Conservation (phyloP, 1,140 invertebrate genomes). For the Steinernema khuongi region DNA sequence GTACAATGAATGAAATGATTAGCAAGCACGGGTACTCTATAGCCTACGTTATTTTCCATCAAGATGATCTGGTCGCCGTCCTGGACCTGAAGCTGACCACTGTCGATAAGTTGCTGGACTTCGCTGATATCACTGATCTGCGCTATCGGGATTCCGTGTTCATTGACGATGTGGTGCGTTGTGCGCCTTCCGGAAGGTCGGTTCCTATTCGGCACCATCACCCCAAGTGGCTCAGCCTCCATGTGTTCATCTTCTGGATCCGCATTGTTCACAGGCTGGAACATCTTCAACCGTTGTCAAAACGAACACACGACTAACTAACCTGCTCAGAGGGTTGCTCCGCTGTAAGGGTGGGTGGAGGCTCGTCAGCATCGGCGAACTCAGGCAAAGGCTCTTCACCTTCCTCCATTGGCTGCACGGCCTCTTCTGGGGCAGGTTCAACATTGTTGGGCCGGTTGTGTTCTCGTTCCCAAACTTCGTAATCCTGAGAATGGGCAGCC, state of each 20-base stretch:
- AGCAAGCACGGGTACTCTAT: background rate
- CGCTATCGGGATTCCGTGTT: background rate
- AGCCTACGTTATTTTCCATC: background rate
- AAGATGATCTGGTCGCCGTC: background rate
- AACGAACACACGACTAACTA: too few species aligned
- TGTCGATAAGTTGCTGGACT: conserved; percentile 6
- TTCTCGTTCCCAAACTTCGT: conserved; percentile 15
- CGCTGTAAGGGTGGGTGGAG: conserved; percentile 16
- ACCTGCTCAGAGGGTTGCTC: conserved; percentile 18
- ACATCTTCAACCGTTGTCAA: too few species aligned
- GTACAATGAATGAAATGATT: background rate
- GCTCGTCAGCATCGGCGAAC: conserved; percentile 9
- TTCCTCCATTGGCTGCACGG: background rate
- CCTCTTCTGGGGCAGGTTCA: conserved; percentile 6
- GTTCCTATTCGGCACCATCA: background rate
- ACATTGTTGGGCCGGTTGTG: conserved; percentile 9
- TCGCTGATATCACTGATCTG: background rate
- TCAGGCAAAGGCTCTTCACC: conserved; percentile 7
- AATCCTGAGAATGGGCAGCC: conserved; percentile 18
- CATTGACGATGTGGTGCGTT: background rate
- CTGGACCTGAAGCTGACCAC: background rate
- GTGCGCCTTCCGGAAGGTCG: background rate
- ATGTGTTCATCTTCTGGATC: background rate
- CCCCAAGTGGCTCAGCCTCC: background rate
- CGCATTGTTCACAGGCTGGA: background rate